phyloP scores from a whole-genome alignment of 2,888 invertebrate genomes.

The Esperia sulphurella region DNA sequence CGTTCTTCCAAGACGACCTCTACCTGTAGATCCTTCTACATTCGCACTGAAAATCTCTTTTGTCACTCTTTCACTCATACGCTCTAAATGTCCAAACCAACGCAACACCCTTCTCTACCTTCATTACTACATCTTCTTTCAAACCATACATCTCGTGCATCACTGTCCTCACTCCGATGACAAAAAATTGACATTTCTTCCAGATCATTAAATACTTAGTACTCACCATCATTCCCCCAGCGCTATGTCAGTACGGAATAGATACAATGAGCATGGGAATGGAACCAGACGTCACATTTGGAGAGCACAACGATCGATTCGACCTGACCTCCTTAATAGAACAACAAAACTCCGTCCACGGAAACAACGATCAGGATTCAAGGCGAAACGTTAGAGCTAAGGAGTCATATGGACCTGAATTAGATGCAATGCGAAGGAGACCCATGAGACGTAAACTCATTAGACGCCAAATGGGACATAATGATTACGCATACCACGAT shows the following conservation, averaged over 20 bases:
- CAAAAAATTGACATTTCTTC: not conserved
- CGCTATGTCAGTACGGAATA: slow-evolving; percentile 26
- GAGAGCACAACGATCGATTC: slow-evolving; percentile 46
- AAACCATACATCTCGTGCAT: too few species aligned
- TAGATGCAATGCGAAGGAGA: not conserved
- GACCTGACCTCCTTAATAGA: slow-evolving; percentile 38
- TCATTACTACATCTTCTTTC: too few species aligned
- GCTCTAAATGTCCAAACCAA: too few species aligned
- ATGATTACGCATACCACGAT: slow-evolving; percentile 34
- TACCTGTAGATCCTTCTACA: too few species aligned
- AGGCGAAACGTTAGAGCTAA: slow-evolving; percentile 8
- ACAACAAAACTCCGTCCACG: slow-evolving; percentile 2
- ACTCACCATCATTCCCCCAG: slow-evolving; percentile 11
- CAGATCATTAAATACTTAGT: not conserved
- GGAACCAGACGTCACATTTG: slow-evolving; percentile 49
- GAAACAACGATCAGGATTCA: slow-evolving; percentile 13
- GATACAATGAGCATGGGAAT: slow-evolving; percentile 14
- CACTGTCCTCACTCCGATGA: too few species aligned
- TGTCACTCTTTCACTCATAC: too few species aligned
- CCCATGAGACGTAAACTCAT: not conserved
- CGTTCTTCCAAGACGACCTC: too few species aligned
- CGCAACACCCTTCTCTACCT: too few species aligned
- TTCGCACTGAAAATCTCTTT: too few species aligned
- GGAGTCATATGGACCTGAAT: not conserved
- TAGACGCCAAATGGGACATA: not conserved